phyloP scores from a whole-genome alignment of 2,888 invertebrate species.

The Pristionchus mayeri region DNA sequence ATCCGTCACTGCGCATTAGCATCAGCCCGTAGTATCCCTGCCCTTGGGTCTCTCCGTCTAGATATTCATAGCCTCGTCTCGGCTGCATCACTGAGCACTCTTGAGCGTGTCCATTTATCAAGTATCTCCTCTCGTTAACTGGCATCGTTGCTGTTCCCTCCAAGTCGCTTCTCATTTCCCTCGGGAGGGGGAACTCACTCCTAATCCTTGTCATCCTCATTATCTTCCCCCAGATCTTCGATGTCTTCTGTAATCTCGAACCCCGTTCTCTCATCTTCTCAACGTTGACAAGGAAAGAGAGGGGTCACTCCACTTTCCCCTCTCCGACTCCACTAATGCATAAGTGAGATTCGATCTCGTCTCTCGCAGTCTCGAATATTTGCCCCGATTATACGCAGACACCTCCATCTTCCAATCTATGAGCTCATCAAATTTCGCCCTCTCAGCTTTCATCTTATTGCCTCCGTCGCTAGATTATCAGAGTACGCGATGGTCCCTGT shows the following conservation, averaged over 20 bases:
- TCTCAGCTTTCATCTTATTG: neutral
- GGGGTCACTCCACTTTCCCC: too few relatives aligned
- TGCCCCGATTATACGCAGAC: constrained; percentile 1
- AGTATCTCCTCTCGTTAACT: neutral
- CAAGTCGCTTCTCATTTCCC: too few relatives aligned
- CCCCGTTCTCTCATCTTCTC: too few relatives aligned
- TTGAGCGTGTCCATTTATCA: neutral
- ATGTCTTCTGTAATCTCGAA: neutral
- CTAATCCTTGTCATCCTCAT: neutral
- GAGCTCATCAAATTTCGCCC: constrained; percentile 23
- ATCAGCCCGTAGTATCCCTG: too few relatives aligned
- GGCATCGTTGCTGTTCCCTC: too few relatives aligned
- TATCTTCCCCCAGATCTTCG: neutral
- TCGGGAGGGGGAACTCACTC: neutral
- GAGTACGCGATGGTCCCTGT: neutral
- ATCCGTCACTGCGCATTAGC: too few relatives aligned
- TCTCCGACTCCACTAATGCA: neutral
- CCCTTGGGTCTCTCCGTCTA: too few relatives aligned
- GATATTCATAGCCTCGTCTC: neutral
- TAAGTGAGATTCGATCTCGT: neutral
- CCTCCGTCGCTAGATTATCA: neutral
- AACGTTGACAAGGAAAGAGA: too few relatives aligned
- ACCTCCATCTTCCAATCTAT: constrained; percentile 3
- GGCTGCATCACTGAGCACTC: neutral
- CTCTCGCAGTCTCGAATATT: neutral